Evolutionary conservation across 2,113 vertebrate species (phyloP), one percentile per base, ranked within the genome.

Genomic region (Globicephala melas): DNA sequence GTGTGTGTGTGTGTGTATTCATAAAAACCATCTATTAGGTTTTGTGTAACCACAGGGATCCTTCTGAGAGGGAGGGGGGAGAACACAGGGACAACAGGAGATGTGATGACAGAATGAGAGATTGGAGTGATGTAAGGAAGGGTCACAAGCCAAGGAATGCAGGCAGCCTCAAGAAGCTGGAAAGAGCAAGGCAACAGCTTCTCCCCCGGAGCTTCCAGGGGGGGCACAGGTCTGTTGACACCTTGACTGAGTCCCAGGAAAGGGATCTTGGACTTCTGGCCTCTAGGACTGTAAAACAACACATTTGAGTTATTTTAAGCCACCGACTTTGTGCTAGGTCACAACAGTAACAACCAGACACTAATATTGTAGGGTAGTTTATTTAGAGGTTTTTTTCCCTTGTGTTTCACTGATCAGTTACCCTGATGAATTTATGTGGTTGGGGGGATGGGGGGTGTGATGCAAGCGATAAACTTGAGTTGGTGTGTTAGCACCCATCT

Each of bases 101-200:
- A n/a, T 6, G 3, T 47, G 67, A 36, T 0, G 15, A 10, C 53
- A 13, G n/a, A 77, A 8, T 26, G 31, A 63, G 20, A 53, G 10
- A 10, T n/a, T 17, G 71, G 36, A 44, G 41, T 17, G 23, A 3
- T 10, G 11, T 33, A 67, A 87, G 55, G 68, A 47, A 17, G n/a
- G 23, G 23, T 31, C 21, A 9, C 21, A 14, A 77, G 18, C 36
- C 58, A 31, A 62, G 70, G 20, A 9, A 21, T 8, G 4, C 3
- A 18, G 44, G 44, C 0, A 0, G 4, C 20, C 25, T 38, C 44
- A 1, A 14, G 41, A 44, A n/a, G 18, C 10, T 13, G 38, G 9
- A 26, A 23, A 25, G 68, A 41, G 6, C 38, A 15, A 5, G 14
- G 79, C 28, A 17, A 60, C 2, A 8, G 31, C 1, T 6, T 68